phyloP scores from a whole-genome alignment of 2,113 vertebrate species.

The Limnothrissa miodon region DNA sequence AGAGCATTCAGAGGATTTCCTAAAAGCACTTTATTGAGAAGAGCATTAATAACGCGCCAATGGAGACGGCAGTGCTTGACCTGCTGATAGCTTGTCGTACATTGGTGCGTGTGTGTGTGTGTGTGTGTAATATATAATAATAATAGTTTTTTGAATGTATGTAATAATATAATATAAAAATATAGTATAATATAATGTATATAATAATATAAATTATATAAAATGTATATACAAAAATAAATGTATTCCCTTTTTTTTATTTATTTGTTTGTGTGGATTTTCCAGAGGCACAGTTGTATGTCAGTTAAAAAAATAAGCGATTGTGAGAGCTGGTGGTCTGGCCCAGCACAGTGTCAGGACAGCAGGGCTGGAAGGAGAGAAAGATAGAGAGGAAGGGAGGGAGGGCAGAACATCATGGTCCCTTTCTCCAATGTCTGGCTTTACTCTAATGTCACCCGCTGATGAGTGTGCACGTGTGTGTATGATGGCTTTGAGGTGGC shows the following conservation, averaged over 20 bases:
- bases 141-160: not conserved
- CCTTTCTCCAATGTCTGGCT: not conserved
- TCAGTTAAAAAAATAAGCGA: constrained; percentile 7
- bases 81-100: not conserved
- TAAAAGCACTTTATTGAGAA: constrained; percentile 7
- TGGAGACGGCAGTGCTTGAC: not conserved
- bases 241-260: not conserved
- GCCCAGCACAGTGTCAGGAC: not conserved
- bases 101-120: no score
- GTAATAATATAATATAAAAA: no score
- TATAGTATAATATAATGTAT: no score
- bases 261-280: no score
- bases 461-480: not conserved
- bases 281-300: not conserved
- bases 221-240: no score
- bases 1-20: not conserved
- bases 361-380: not conserved
- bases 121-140: no score
- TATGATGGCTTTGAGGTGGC: no score
- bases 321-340: not conserved
- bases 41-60: not conserved
- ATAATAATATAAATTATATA: no score
- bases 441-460: not conserved
- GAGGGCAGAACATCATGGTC: not conserved
- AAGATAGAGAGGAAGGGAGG: no score